phyloP scores from a whole-genome alignment of 2,888 invertebrate species.

The Chrysolina oricalcia region DNA sequence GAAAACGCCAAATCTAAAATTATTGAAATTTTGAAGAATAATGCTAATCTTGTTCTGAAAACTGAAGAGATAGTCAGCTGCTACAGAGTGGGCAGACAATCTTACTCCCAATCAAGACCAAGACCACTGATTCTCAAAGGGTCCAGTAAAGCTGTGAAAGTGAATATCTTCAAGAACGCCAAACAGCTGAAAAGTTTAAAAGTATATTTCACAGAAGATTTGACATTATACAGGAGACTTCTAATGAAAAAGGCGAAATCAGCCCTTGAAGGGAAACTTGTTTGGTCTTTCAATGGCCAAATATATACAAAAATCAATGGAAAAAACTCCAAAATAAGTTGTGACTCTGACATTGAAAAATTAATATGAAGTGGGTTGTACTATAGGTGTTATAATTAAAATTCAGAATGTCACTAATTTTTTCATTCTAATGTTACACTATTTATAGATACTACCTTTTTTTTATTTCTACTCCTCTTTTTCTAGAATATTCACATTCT shows the following conservation, averaged over 20 bases:
- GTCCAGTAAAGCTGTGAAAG: not conserved
- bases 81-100: conserved; percentile 14
- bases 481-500: too few species aligned
- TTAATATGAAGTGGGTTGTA: not conserved
- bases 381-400: not conserved
- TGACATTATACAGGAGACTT: conserved; percentile 18
- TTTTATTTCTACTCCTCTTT: too few species aligned
- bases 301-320: conserved; percentile 4
- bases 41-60: not conserved
- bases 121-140: conserved; percentile 22
- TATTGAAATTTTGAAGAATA: conserved; percentile 10
- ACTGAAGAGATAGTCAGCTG: not conserved
- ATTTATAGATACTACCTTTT: too few species aligned
- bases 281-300: conserved; percentile 14
- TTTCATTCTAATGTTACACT: too few species aligned
- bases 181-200: not conserved
- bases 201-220: conserved; percentile 17
- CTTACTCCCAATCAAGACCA: not conserved
- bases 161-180: conserved; percentile 7
- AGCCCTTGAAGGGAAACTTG: not conserved
- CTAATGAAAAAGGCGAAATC: conserved; percentile 13
- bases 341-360: not conserved
- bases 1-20: conserved; percentile 15
- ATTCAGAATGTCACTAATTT: too few species aligned
- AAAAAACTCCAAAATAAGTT: not conserved